These are phyloP conservation scores for Bursaphelenchus mucronatus DNA, from an alignment of 1,140 invertebrate species.

Conservation along the genomic window DNA sequence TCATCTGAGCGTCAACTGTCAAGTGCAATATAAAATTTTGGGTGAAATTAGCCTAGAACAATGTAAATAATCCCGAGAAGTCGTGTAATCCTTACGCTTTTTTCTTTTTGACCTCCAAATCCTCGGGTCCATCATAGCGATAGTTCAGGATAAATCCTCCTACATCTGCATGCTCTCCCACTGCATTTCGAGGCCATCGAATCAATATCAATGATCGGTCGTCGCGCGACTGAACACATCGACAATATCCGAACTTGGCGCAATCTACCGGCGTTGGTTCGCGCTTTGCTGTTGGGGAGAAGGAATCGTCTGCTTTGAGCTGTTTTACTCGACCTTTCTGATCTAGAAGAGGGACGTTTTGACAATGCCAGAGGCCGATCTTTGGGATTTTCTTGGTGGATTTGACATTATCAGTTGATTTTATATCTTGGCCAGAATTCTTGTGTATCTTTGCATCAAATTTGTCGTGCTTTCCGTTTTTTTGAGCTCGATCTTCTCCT, in stretches of 20 bases:
- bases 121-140: not conserved
- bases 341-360: constrained; percentile 2
- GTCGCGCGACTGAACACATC: constrained; percentile 7
- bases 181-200: constrained; percentile 5
- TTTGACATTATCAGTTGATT: too few relatives aligned
- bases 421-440: too few relatives aligned
- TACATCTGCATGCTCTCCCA: not conserved
- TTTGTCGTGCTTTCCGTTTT: too few relatives aligned
- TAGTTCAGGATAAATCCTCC: constrained; percentile 1
- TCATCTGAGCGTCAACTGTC: too few relatives aligned
- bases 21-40: too few relatives aligned
- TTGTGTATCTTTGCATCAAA: too few relatives aligned
- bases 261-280: constrained; percentile 9
- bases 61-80: not conserved
- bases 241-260: constrained; percentile 8
- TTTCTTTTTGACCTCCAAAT: not conserved
- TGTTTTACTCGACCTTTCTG: not conserved
- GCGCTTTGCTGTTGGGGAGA: not conserved
- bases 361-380: constrained; percentile 12
- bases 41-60: too few relatives aligned
- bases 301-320: not conserved
- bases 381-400: not conserved
- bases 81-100: not conserved
- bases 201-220: constrained; percentile 10
- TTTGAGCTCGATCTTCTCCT: too few relatives aligned